These are phyloP conservation scores for Trichonephila clavipes DNA, from an alignment of 1,140 invertebrate genomes.

Conservation along the genomic window DNA sequence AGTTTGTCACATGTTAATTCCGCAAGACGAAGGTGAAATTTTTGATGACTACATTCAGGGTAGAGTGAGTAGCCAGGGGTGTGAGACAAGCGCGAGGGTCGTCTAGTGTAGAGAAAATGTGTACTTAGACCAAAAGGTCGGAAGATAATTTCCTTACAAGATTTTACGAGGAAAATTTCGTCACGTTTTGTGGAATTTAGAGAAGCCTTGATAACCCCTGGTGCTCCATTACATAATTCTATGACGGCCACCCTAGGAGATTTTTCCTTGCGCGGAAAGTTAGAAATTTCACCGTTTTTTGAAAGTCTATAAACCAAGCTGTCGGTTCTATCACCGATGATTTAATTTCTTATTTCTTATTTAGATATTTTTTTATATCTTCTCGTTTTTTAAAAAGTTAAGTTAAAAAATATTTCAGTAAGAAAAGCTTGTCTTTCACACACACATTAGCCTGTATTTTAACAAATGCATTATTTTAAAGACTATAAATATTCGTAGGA, in stretches of 20 bases:
- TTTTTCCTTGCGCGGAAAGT: neutral
- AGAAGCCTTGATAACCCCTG: constrained; percentile 43
- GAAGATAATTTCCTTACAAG: constrained; percentile 9
- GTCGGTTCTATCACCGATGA: no score
- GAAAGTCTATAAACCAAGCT: neutral
- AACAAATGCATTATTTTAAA: no score
- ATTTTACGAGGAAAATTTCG: constrained; percentile 36
- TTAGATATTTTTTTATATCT: no score
- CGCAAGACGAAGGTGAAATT: neutral
- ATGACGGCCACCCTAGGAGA: constrained; percentile 32
- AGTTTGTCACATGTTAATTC: neutral
- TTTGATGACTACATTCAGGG: neutral
- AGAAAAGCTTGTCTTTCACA: no score
- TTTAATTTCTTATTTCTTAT: no score
- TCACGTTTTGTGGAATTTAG: constrained; percentile 54
- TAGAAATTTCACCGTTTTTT: neutral
- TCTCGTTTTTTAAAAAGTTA: no score
- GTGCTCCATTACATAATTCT: constrained; percentile 21
- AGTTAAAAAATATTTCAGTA: no score
- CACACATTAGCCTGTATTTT: no score
- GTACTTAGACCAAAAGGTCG: constrained; percentile 27
- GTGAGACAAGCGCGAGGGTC: neutral
- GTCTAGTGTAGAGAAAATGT: neutral
- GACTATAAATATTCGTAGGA: no score
- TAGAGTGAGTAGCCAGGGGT: neutral